Conservation (phyloP, 2,888 invertebrate species). For the Drosophila rellima region DNA sequence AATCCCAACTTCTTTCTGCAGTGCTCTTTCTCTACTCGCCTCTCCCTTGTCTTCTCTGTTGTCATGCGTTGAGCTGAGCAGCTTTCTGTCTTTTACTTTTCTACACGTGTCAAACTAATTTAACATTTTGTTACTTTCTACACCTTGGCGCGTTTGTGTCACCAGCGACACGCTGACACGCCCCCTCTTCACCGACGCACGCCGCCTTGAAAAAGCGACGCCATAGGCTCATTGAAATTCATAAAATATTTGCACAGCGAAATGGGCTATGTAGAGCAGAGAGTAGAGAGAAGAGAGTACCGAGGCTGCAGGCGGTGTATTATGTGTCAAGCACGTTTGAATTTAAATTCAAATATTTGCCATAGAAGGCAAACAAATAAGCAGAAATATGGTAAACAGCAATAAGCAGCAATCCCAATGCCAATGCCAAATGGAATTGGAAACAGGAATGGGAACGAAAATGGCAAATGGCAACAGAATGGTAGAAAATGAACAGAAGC, state of each 20-base stretch:
- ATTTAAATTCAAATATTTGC: conserved; percentile 81
- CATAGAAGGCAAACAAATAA: conserved; percentile 78
- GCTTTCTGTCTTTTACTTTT: conserved; percentile 49
- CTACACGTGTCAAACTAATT: conserved; percentile 80
- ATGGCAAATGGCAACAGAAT: conserved; percentile 8
- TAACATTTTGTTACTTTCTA: conserved; percentile 78
- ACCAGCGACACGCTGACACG: conserved; percentile 21
- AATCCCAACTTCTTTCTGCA: conserved; percentile 8
- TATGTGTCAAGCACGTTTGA: conserved; percentile 81
- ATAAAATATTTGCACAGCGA: conserved; percentile 78
- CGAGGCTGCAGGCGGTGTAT: conserved; percentile 67
- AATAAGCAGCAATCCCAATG: conserved; percentile 66
- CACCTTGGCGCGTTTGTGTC: conserved; percentile 70
- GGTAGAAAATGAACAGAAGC: conserved; percentile 25
- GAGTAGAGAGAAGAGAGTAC: conserved; percentile 26
- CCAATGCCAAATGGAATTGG: conserved; percentile 17
- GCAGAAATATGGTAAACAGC: conserved; percentile 80
- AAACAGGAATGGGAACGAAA: conserved; percentile 2
- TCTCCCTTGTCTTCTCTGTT: conserved; percentile 22
- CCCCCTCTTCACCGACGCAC: neutral
- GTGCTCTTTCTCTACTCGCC: neutral
- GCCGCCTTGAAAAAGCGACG: conserved; percentile 17
- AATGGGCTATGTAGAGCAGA: conserved; percentile 65
- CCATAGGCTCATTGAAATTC: conserved; percentile 75
- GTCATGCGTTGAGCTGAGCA: conserved; percentile 45